phyloP scores from a whole-genome alignment of 2,888 invertebrate genomes.

The Kuschelorhynchus macadamiae region DNA sequence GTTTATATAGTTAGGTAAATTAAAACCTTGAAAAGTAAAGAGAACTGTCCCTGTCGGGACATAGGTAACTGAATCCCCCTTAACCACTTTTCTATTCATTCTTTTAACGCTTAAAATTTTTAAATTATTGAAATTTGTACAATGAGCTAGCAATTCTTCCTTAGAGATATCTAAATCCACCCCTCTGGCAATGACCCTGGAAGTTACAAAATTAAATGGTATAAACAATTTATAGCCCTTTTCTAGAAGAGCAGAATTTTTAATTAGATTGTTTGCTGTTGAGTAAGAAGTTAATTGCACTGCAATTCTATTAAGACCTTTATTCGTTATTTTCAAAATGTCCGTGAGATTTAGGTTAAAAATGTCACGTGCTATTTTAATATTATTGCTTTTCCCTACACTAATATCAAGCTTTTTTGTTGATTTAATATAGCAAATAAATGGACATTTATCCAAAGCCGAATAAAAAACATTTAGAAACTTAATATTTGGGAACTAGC shows the following conservation, averaged over 20 bases:
- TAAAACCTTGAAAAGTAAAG: slow-evolving; percentile 2
- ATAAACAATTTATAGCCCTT: no score
- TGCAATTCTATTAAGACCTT: background rate
- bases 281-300: background rate
- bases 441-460: no score
- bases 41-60: slow-evolving; percentile 2
- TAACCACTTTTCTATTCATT: background rate
- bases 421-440: no score
- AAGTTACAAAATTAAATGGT: slow-evolving; percentile 9
- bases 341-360: no score
- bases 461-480: no score
- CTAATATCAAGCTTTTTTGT: no score
- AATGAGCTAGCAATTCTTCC: background rate
- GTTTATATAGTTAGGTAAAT: background rate
- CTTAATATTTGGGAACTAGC: no score
- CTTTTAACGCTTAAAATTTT: background rate
- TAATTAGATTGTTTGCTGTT: background rate
- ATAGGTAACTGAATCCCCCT: background rate
- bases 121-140: background rate
- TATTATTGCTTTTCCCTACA: no score
- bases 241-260: background rate
- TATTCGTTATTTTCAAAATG: background rate
- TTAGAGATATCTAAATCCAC: background rate
- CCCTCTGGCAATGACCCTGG: slow-evolving; percentile 6
- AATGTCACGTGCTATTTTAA: no score